phyloP scores from a whole-genome alignment of 1,140 invertebrate genomes.

The Drosophila bocqueti region DNA sequence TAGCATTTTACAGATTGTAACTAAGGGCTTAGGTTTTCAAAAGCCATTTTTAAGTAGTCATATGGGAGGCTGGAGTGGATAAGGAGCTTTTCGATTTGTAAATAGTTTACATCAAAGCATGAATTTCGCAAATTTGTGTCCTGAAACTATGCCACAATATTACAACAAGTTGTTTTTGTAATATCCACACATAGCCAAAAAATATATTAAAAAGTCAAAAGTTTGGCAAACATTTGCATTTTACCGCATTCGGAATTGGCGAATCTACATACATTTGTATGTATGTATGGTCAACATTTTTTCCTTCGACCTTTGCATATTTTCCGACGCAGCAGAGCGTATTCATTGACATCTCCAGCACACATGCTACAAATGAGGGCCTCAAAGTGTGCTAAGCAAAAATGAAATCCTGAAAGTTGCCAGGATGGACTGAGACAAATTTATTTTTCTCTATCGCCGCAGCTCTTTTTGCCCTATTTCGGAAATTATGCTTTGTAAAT shows the following conservation, averaged over 20 bases:
- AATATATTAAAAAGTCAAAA: conserved; percentile 10
- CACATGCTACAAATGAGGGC: conserved; percentile 33
- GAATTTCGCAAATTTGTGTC: background rate
- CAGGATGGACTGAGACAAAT: conserved; percentile 16
- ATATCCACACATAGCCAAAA: background rate
- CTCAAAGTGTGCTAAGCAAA: conserved; percentile 44
- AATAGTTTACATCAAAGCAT: conserved; percentile 33
- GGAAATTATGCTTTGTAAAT: conserved; percentile 58
- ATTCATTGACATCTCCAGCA: conserved; percentile 46
- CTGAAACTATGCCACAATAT: conserved; percentile 17
- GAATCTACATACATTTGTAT: conserved; percentile 15
- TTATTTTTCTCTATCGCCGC: conserved; percentile 20
- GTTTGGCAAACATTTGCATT: conserved; percentile 49
- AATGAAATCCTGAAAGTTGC: conserved; percentile 7
- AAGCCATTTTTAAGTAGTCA: background rate
- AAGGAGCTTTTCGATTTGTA: conserved; percentile 14
- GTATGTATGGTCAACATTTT: conserved; percentile 18
- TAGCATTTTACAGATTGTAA: conserved; percentile 1
- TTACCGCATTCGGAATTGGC: conserved; percentile 37
- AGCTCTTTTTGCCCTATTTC: conserved; percentile 3
- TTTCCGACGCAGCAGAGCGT: conserved; percentile 18
- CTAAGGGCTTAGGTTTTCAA: background rate
- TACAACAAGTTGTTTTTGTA: conserved; percentile 25
- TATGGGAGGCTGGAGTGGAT: background rate
- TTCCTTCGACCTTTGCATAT: conserved; percentile 21